Percentiles rank a stretch among this genome's conserved stretches.
Conservation (phyloP, 2,113 vertebrate genomes). For the Sapayoa aenigma region DNA sequence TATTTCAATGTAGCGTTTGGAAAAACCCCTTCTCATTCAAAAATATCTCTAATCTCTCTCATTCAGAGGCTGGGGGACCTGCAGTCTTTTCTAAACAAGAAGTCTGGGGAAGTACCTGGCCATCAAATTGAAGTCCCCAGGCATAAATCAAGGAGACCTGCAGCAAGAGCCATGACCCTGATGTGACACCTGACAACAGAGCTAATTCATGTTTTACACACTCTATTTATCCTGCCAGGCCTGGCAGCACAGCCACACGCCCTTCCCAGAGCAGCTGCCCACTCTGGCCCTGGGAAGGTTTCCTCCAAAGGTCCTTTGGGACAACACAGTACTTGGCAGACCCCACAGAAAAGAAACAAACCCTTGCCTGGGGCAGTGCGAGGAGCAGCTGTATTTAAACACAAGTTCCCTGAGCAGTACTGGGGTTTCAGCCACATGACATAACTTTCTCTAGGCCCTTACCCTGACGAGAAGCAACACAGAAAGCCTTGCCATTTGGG, state of each 20-base stretch:
- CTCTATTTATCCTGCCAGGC: constrained; percentile 46
- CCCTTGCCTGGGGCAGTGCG: not conserved
- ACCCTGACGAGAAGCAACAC: not conserved
- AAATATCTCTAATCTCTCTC: not conserved
- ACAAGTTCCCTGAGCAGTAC: not conserved
- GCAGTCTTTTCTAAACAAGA: not conserved
- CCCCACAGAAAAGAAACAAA: not conserved
- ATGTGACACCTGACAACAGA: constrained; percentile 55
- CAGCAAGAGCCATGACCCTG: constrained; percentile 33
- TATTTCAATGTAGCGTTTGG: not conserved
- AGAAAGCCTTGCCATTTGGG: not conserved
- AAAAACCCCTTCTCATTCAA: not conserved
- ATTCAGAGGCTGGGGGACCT: not conserved
- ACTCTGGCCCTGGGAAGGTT: not conserved
- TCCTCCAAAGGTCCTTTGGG: not conserved
- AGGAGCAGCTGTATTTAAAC: not conserved
- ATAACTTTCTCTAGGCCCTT: not conserved
- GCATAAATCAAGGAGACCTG: constrained; percentile 47
- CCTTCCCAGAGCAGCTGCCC: not conserved
- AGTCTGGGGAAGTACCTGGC: constrained; percentile 9
- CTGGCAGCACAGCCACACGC: accelerated
- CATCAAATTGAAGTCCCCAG: constrained; percentile 1
- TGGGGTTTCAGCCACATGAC: not conserved
- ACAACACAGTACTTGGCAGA: accelerated
- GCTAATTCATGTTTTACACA: constrained; percentile 61